Evolutionary conservation across 1,140 invertebrate species (phyloP).

Genomic region (Drosophila triauraria): DNA sequence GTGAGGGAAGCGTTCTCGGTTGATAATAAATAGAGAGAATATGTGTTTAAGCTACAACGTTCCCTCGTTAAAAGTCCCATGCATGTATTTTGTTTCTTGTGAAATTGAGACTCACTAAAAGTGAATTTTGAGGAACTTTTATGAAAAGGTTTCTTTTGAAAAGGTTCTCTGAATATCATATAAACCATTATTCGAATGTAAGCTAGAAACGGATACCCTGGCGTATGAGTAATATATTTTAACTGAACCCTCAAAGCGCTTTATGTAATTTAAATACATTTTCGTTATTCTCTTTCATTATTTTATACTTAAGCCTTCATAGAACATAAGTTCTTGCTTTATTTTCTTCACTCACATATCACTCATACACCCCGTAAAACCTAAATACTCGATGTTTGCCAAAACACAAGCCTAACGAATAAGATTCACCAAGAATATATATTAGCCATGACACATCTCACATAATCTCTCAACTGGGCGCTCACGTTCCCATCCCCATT

Average conservation of each 20-base stretch:
- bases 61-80: not conserved
- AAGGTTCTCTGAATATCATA: too few species aligned
- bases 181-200: not conserved
- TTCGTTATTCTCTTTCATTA: too few species aligned
- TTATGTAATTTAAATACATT: not conserved
- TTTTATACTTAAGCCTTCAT: not conserved
- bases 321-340: not conserved
- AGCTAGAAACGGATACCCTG: not conserved
- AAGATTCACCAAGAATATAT: not conserved
- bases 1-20: constrained; percentile 16
- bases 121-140: too few species aligned
- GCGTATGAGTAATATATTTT: constrained; percentile 1
- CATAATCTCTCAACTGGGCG: not conserved
- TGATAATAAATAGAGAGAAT: not conserved
- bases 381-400: not conserved
- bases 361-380: constrained; percentile 24
- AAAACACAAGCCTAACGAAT: not conserved
- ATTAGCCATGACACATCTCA: constrained; percentile 8
- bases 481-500: constrained; percentile 60
- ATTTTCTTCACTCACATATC: constrained; percentile 1
- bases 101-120: not conserved
- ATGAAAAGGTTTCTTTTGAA: too few species aligned
- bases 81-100: not conserved
- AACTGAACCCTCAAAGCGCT: not conserved
- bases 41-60: not conserved